Conservation (phyloP, 2,113 vertebrate species). For the sheep (Ovis aries) region ARS-UI_Ramb_v3.0 NC_056054.1:82475001-82475500, state of each 20-base stretch:
- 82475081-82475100: not conserved
- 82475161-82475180: not conserved
- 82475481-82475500: not conserved
- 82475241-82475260: not conserved
- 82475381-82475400: not conserved
- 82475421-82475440: not conserved
- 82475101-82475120: not conserved
- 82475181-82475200: not conserved
- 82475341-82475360: not conserved
- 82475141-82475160: not conserved
- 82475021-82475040: not conserved
- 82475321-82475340: not conserved
- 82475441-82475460: not conserved
- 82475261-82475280: not conserved
- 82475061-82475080: not conserved
- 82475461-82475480: not conserved
- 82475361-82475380: not conserved
- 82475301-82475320: not conserved
- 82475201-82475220: not conserved
- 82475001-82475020: not conserved
- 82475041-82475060: not conserved
- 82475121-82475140: not conserved
- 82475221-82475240: not conserved
- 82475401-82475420: not conserved
- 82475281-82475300: not conserved